Percentiles rank a stretch among this genome's conserved stretches.
Conservation (phyloP, 64 coral and sea anemone genomes). For the Stichodactyla helianthus region DNA sequence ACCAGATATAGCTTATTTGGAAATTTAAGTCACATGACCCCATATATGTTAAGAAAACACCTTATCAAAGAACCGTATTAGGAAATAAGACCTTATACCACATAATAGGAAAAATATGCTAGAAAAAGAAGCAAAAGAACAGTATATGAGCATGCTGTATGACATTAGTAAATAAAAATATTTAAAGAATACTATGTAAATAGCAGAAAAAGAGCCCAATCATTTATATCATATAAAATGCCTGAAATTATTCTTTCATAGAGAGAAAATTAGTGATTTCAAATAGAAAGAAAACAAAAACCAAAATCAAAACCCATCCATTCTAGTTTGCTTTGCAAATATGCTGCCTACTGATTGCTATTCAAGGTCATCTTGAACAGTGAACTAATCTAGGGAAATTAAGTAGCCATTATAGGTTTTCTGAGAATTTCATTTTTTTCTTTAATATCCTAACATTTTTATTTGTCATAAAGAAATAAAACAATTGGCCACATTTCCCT, state of each 20-base stretch:
- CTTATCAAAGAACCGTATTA: not conserved
- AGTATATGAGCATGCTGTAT: not conserved
- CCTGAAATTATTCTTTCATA: not conserved
- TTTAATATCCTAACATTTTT: too few relatives aligned
- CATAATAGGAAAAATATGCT: not conserved
- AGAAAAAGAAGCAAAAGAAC: not conserved
- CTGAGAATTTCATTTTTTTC: too few relatives aligned
- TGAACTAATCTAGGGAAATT: too few relatives aligned
- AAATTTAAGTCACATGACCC: not conserved
- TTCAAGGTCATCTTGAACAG: too few relatives aligned
- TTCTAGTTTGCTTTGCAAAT: not conserved
- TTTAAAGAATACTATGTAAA: not conserved
- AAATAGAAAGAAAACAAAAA: not conserved
- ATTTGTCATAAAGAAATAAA: too few relatives aligned
- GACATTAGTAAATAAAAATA: not conserved
- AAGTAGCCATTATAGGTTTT: too few relatives aligned
- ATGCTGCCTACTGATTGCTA: too few relatives aligned
- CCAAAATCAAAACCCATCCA: not conserved
- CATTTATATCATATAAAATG: not conserved
- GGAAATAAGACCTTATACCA: not conserved
- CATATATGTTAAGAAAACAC: not conserved
- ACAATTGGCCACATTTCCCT: too few relatives aligned
- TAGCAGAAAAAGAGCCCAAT: not conserved
- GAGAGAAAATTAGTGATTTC: not conserved
- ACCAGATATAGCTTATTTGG: not conserved